Base-by-base conservation (phyloP, 2,888 invertebrate species). In the Dryococelus australis region DNA sequence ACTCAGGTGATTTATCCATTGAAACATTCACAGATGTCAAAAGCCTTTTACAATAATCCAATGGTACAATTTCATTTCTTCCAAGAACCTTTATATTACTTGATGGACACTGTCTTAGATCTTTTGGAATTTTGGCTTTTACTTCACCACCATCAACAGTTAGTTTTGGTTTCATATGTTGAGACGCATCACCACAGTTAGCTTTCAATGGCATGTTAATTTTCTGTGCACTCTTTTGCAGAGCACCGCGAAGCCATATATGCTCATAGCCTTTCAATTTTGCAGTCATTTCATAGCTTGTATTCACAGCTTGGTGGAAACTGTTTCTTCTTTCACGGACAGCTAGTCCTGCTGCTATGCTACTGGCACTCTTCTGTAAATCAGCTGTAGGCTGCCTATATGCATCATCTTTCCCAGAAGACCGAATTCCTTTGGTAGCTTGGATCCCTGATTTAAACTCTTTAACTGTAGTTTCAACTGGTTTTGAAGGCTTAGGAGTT, bases 251-350 rank as follows among this genome's bases (percentile, higher is more conserved):
- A 12, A 90, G 90, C 91, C 91, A 91, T 80, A 91, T 90, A 3
- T 90, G 89, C 83, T 91, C 91, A 87, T 91, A 91, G 53, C 90
- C 90, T 53, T 88, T 87, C 3, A 86, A 16, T 87, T 85, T 88
- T 5, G 51, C 65, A 12, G 85, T 86, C 1, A 81, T 83, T 43
- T 90, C 90, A n/a, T 89, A 89, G 85, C 90, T 90, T 88, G 91
- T 91, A 88, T 90, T 90, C 43, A 92, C 90, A 10, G 92, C 91
- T 88, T 91, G 91, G 3, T 91, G 89, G 87, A 92, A 91, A 89
- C 91, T 92, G 87, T 92, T 91, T 84, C 91, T 89, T 86, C 91
- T 89, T 88, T 92, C 91, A 9, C 91, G 90, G 10, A 91, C 89
- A 0, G 91, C 91, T 16, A 91, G 88, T 10, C 90, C 90, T 47